Percentiles rank a stretch among this genome's conserved stretches.
These are phyloP conservation scores for Chionis minor DNA, from an alignment of 2,113 vertebrate species.

Conservation along the genomic window DNA sequence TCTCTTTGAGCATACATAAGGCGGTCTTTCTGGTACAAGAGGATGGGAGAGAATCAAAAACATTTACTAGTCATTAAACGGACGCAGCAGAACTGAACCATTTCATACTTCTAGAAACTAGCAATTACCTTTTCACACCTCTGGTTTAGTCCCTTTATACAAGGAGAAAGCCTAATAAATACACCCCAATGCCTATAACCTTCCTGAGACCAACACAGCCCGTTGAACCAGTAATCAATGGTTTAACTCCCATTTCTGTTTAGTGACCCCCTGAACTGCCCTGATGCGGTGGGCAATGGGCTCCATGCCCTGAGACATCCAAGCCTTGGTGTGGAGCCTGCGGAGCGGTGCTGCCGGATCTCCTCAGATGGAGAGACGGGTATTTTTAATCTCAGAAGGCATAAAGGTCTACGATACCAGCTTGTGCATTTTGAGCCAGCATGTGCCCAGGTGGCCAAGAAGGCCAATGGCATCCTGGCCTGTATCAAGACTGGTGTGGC, in stretches of 20 bases:
- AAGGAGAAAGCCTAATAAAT: neutral
- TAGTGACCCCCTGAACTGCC: neutral
- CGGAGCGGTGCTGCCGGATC: neutral
- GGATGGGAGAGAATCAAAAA: neutral
- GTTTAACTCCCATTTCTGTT: neutral
- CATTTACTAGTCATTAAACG: neutral
- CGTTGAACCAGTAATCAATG: neutral
- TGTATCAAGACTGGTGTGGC: too few relatives aligned
- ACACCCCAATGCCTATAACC: neutral
- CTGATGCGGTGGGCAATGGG: neutral
- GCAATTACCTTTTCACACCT: neutral
- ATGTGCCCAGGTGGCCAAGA: too few relatives aligned
- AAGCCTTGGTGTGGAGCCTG: neutral
- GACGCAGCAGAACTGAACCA: neutral
- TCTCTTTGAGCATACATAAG: neutral
- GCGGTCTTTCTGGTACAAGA: neutral
- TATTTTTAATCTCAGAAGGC: neutral
- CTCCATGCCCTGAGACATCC: neutral
- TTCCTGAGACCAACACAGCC: neutral
- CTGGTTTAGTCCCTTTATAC: neutral
- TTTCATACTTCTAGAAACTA: neutral
- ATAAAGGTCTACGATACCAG: neutral
- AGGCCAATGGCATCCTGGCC: too few relatives aligned
- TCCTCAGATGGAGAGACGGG: neutral
- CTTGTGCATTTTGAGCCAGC: neutral